phyloP scores from a whole-genome alignment of 2,113 vertebrate genomes.

The Labeo rohita region DNA sequence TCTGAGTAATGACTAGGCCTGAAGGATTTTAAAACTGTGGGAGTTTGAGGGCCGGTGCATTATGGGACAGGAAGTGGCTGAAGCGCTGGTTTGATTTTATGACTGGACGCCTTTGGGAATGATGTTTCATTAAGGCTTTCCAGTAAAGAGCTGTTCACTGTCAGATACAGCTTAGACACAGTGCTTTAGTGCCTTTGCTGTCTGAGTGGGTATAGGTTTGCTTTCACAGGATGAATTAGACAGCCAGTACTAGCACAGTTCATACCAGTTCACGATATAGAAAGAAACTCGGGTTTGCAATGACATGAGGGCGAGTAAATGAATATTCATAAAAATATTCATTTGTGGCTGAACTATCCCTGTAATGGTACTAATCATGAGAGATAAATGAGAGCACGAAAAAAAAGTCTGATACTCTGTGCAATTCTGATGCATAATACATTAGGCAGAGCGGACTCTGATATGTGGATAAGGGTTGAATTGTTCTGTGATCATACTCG shows the following conservation, averaged over 20 bases:
- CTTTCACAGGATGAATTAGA: background rate
- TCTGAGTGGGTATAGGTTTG: background rate
- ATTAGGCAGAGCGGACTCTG: background rate
- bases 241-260: background rate
- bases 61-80: background rate
- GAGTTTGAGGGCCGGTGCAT: background rate
- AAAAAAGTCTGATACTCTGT: background rate
- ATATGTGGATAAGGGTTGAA: background rate
- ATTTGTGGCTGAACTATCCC: background rate
- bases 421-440: background rate
- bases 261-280: background rate
- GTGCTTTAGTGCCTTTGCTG: background rate
- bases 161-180: background rate
- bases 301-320: background rate
- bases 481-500: background rate
- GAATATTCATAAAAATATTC: background rate
- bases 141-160: background rate
- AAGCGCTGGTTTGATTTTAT: background rate
- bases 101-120: background rate
- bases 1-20: background rate
- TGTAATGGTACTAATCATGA: background rate
- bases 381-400: background rate
- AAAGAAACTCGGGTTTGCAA: background rate
- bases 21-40: background rate
- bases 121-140: background rate